Percentiles rank a stretch among this genome's conserved stretches.
phyloP scores from a whole-genome alignment of 2,113 vertebrate species.

The Hemichromis elongatus region DNA sequence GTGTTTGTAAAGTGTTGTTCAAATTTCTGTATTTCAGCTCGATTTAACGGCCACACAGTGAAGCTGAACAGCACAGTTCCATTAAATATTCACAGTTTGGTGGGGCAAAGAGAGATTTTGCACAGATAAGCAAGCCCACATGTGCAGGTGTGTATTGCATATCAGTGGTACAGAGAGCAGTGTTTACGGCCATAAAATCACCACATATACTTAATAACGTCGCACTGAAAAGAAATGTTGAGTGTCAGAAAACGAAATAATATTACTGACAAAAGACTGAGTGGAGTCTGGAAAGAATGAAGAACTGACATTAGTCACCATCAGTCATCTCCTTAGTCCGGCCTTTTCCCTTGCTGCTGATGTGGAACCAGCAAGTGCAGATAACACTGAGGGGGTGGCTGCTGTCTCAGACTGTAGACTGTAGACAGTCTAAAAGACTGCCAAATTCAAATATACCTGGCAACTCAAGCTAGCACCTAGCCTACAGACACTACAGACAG shows the following conservation, averaged over 20 bases:
- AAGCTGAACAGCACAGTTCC: neutral
- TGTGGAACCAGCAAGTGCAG: neutral
- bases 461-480: neutral
- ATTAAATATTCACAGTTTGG: neutral
- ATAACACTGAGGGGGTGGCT: neutral
- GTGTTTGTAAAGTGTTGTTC: neutral
- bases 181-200: neutral
- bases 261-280: neutral
- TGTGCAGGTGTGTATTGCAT: neutral
- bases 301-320: neutral
- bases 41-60: neutral
- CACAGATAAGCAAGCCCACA: neutral
- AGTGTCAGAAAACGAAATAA: neutral
- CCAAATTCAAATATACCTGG: neutral
- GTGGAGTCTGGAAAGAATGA: neutral
- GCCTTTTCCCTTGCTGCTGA: neutral
- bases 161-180: neutral
- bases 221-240: neutral
- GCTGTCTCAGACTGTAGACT: neutral
- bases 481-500: neutral
- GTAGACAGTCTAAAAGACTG: neutral
- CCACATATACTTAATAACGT: neutral
- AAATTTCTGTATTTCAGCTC: neutral
- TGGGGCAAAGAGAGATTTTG: neutral
- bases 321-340: neutral